Evolutionary conservation across 2,113 vertebrate genomes (phyloP).

Genomic region (Pampusana beccarii): DNA sequence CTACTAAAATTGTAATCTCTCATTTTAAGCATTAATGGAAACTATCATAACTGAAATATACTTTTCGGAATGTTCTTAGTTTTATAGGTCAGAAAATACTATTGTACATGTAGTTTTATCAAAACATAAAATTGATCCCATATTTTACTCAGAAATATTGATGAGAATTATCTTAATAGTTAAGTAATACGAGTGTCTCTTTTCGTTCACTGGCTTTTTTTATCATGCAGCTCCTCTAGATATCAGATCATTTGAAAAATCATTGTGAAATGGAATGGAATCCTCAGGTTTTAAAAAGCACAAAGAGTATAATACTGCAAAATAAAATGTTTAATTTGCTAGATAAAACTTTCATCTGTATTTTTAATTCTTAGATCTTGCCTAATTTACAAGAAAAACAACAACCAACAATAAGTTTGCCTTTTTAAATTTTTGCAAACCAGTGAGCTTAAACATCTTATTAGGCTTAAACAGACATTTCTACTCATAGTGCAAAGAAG

Average conservation of each 20-base stretch:
- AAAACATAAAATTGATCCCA: neutral
- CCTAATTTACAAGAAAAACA: neutral
- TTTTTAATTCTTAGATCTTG: neutral
- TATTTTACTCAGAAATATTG: neutral
- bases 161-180: neutral
- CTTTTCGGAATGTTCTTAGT: neutral
- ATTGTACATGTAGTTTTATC: neutral
- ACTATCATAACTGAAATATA: neutral
- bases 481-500: neutral
- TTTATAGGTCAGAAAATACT: neutral
- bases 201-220: neutral
- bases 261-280: neutral
- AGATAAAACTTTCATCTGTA: neutral
- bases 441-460: neutral
- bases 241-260: neutral
- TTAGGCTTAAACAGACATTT: neutral
- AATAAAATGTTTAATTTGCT: neutral
- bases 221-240: neutral
- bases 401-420: fast-evolving
- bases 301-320: neutral
- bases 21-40: neutral
- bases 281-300: neutral
- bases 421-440: neutral
- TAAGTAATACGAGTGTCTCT: neutral
- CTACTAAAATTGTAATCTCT: neutral